These are phyloP conservation scores for Brachionus calyciflorus DNA, from an alignment of 1,140 invertebrate species.

Conservation along the genomic window DNA sequence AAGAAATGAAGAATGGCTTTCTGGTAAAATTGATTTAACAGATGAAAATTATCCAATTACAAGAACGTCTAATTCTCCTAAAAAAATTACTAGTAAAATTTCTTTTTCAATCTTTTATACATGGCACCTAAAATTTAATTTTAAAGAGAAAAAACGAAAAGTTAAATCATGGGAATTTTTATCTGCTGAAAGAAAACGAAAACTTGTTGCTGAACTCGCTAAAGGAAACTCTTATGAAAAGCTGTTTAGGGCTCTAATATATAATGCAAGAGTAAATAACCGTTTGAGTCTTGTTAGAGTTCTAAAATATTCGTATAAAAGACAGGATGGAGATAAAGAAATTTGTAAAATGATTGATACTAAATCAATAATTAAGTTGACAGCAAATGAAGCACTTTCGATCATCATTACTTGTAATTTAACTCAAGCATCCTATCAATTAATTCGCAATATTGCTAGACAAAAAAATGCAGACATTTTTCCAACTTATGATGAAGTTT, in stretches of 20 bases:
- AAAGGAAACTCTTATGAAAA: not conserved
- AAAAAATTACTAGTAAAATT: not conserved
- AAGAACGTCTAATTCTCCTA: not conserved
- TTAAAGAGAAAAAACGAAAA: not conserved
- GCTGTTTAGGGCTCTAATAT: not conserved
- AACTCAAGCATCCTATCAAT: not conserved
- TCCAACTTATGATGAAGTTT: not conserved
- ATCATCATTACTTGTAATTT: not conserved
- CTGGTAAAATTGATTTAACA: not conserved
- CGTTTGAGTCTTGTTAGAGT: constrained; percentile 2
- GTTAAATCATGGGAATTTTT: constrained; percentile 15
- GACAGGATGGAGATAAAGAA: not conserved
- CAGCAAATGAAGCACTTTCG: not conserved
- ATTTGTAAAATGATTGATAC: not conserved
- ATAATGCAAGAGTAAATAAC: not conserved
- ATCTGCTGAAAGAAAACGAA: not conserved
- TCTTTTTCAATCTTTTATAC: no score
- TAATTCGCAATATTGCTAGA: not conserved
- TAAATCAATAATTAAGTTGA: not conserved
- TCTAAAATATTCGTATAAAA: not conserved
- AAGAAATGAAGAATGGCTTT: not conserved
- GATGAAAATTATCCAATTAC: not conserved
- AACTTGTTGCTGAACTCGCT: constrained; percentile 2
- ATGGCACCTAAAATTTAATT: not conserved
- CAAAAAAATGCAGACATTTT: constrained; percentile 12